Conservation (phyloP, 64 coral and sea anemone genomes). For the Porites australiensis region DNA sequence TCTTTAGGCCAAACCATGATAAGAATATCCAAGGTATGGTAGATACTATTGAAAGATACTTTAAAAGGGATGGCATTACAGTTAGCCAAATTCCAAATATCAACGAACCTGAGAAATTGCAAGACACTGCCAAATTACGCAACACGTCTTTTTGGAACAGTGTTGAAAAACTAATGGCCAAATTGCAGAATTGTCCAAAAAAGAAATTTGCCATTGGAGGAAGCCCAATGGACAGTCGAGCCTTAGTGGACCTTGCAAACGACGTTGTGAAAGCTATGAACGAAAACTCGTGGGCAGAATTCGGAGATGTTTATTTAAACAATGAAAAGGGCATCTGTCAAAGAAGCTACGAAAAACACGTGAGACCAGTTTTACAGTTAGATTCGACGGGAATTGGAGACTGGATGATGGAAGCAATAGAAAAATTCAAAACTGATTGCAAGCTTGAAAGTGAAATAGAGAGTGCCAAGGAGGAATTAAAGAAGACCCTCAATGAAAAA, state of each 20-base stretch:
- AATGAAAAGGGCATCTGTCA: conserved; percentile 69
- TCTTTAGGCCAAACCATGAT: neutral
- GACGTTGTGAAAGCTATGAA: conserved; percentile 22
- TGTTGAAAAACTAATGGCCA: neutral
- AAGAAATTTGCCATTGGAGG: conserved; percentile 55
- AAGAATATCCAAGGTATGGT: conserved; percentile 1
- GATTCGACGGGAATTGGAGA: neutral
- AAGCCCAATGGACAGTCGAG: conserved; percentile 49
- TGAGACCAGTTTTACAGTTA: conserved; percentile 10
- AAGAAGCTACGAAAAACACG: conserved; percentile 48
- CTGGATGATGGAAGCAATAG: neutral
- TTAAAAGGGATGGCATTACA: conserved; percentile 57
- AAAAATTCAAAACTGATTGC: conserved; percentile 2
- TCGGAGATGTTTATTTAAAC: conserved; percentile 46
- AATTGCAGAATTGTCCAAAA: neutral
- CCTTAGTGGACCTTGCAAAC: conserved; percentile 5
- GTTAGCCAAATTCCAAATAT: conserved; percentile 57
- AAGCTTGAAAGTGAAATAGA: too few species aligned
- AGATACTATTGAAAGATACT: conserved; percentile 53
- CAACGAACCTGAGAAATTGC: neutral
- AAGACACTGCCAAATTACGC: conserved; percentile 17
- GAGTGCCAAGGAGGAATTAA: too few species aligned
- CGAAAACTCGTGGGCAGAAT: conserved; percentile 2
- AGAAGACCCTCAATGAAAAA: too few species aligned
- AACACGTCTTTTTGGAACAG: conserved; percentile 8